Conservation (phyloP, 2,797 vertebrate species). For the Valencia hispanica region DNA sequence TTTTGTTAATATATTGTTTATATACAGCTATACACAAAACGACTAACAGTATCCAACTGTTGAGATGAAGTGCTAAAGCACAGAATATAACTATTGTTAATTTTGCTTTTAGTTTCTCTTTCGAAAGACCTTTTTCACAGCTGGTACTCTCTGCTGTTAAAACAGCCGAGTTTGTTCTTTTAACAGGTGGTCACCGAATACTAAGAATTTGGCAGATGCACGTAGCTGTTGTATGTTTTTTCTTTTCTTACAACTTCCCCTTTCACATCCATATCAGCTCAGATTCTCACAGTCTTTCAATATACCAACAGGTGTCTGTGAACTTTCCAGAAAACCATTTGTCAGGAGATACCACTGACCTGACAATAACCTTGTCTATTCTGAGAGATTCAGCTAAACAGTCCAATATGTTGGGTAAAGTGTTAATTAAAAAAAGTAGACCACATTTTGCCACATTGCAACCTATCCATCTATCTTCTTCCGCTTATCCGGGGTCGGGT, state of each 20-base stretch:
- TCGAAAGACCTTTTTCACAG: neutral
- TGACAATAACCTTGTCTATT: neutral
- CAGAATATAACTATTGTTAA: neutral
- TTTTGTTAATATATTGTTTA: neutral
- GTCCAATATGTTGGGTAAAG: neutral
- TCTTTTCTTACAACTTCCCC: constrained; percentile 23
- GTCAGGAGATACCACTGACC: neutral
- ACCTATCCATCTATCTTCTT: no score
- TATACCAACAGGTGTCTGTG: constrained; percentile 28
- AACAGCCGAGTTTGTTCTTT: constrained; percentile 39
- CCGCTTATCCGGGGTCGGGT: no score
- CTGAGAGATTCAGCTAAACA: neutral
- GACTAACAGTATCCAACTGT: fast-evolving
- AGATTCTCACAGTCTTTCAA: constrained; percentile 28
- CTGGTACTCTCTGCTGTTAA: constrained; percentile 6
- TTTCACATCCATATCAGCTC: constrained; percentile 36
- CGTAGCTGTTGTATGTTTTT: constrained; percentile 27
- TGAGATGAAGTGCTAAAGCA: neutral
- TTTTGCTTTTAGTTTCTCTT: neutral
- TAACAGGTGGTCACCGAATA: constrained; percentile 58
- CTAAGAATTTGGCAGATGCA: constrained; percentile 42
- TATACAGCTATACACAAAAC: neutral
- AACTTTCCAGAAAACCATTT: constrained; percentile 26
- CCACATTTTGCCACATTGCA: neutral
- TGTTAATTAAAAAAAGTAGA: neutral